A percentile compares a stretch with the other conserved stretches of the same genome.
These are phyloP conservation scores for Thaumetopoea pityocampa DNA, from an alignment of 1,140 invertebrate species.

Conservation along the genomic window DNA sequence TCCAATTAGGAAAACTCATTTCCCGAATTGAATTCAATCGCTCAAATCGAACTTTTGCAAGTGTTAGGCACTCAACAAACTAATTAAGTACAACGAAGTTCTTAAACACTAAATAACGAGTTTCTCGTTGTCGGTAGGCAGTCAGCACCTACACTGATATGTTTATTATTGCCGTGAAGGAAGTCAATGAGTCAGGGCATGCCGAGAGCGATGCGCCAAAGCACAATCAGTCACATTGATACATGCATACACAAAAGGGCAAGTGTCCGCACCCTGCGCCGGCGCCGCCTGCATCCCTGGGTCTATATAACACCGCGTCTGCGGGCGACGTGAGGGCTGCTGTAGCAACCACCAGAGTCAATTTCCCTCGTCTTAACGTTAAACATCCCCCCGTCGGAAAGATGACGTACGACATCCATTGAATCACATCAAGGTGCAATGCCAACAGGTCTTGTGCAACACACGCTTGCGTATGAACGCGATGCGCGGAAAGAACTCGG, in stretches of 20 bases:
- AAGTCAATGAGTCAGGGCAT: conserved; percentile 39
- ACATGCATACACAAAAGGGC: conserved; percentile 39
- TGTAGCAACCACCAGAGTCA: conserved; percentile 62
- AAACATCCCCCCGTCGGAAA: conserved; percentile 63
- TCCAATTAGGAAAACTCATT: too few relatives aligned
- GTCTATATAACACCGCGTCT: conserved; percentile 68
- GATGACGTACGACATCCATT: conserved; percentile 71
- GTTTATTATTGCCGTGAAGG: conserved; percentile 54
- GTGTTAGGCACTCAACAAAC: conserved; percentile 2
- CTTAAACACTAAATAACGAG: conserved; percentile 60
- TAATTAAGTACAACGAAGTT: conserved; percentile 9
- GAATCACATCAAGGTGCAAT: too few relatives aligned
- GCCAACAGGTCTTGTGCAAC: too few relatives aligned
- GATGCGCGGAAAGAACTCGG: too few relatives aligned
- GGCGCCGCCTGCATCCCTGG: conserved; percentile 17
- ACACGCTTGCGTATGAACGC: too few relatives aligned
- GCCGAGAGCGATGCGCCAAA: conserved; percentile 52
- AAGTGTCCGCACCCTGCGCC: conserved; percentile 29
- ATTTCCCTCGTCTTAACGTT: conserved; percentile 64
- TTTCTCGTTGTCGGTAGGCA: conserved; percentile 25
- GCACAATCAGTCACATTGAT: conserved; percentile 32
- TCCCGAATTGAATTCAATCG: too few relatives aligned
- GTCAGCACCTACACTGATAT: conserved; percentile 53
- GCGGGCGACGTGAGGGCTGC: conserved; percentile 50
- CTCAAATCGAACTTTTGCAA: too few relatives aligned